Conservation (phyloP, 2,888 invertebrate species). For the Ashinkailepas kermadecensis region DNA sequence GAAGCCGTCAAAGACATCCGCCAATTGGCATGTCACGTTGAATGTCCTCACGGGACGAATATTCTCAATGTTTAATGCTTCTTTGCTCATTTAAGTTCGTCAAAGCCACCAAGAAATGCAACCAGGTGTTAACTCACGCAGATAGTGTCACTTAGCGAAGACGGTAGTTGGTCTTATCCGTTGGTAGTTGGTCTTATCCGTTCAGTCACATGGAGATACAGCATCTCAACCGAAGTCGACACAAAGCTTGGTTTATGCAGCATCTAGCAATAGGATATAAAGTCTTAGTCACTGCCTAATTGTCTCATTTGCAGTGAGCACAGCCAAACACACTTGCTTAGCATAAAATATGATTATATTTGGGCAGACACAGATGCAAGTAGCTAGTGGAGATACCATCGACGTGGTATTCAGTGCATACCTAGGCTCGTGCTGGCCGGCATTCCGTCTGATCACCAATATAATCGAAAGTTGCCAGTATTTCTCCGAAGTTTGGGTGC, state of each 20-base stretch:
- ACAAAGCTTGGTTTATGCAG: constrained; percentile 1
- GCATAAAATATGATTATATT: constrained; percentile 20
- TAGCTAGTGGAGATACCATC: background rate
- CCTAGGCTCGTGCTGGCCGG: background rate
- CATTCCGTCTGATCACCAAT: too few species aligned
- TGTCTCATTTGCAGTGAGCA: constrained; percentile 12
- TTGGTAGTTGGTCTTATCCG: background rate
- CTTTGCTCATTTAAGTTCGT: too few species aligned
- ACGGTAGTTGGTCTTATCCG: background rate
- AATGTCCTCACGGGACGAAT: too few species aligned
- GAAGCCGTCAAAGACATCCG: too few species aligned
- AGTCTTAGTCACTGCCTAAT: background rate
- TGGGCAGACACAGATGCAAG: background rate
- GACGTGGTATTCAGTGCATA: background rate
- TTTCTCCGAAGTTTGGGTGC: too few species aligned
- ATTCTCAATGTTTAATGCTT: too few species aligned
- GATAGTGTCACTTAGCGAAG: background rate
- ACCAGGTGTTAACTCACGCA: background rate
- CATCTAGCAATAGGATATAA: background rate
- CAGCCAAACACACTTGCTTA: background rate
- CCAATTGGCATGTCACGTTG: too few species aligned
- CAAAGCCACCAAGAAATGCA: background rate
- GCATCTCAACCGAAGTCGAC: background rate
- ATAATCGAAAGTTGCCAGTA: too few species aligned
- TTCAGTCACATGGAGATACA: background rate